Evolutionary conservation across 2,113 vertebrate species (phyloP), one percentile per base, ranked within the genome.

Genomic region (Rousettus leschenaultii): DNA sequence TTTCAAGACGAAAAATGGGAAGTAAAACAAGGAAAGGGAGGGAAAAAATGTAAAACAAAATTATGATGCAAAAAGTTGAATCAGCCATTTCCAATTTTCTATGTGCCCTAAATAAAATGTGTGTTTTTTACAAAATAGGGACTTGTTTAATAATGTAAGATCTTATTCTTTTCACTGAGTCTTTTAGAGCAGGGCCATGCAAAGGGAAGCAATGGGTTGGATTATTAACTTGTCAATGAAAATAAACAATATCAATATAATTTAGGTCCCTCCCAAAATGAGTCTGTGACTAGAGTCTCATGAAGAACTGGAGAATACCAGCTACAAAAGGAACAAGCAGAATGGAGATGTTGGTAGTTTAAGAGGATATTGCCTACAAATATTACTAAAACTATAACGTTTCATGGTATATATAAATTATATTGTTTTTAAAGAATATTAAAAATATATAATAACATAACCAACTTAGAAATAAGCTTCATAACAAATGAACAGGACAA

Each of bases 1-100:
- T 85, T 88, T 90, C 87, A 92, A 90, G 65, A 96, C 85, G 92
- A 94, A 92, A 97, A 88, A 92, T 80, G 94, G 66, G 53, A 87
- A 88, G 38, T 35, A 90, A 96, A 96, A 80, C 75, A 22, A 96
- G 48, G 40, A 68, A 92, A 95, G 74, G 61, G 86, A 94, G 51
- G 51, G 75, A 80, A 68, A 97, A 68, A 61, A n/a, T 22, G 45
- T 74, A 86, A 96, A 97, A 71, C 24, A 74, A 89, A 88, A 91
- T 84, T 68, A 13, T 55, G 45, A 82, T 59, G n/a, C 78, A 89
- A 93, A 93, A 93, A 83, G n/a, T 85, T 93, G 63, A 84, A 53
- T 82, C 4, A 2, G 38, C 95, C 66, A 70, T n/a, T 92, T 89
- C n/a, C 57, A 80, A 87, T 94, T 92, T 91, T 85, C 84, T 87